Base-by-base conservation (phyloP, 2,113 vertebrate species). In the Tiliqua scincoides region DNA sequence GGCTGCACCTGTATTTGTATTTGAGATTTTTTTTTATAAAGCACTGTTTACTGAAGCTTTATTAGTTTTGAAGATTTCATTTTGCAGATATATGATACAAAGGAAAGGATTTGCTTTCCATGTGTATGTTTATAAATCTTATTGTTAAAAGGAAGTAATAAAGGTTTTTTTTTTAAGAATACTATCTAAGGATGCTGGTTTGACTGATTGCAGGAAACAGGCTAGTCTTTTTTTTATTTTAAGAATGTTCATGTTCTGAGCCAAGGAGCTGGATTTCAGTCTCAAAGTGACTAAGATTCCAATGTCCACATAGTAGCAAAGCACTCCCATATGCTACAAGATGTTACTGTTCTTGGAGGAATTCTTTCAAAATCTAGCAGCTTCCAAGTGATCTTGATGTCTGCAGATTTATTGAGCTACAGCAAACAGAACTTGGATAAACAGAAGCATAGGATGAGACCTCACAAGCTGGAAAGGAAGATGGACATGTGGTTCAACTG, bases 401-500 rank as follows among this genome's bases (percentile, higher is more conserved):
- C 78, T 37, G 83, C n/a, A 63, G 78, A 89, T 71, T 91, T 83
- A 83, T 87, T 92, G 74, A 32, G 40, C 82, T 81, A 86, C 35
- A 73, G n/a, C 85, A 94, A 94, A 89, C 84, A 91, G 89, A 73
- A 91, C 86, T 52, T 93, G 70, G 57, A 91, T 87, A 85, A 93
- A 91, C 25, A 90, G 76, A 92, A 88, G 71, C 71, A 89, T 75
- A 85, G 84, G 57, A 81, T 25, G 48, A 91, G 76, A 89, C 23
- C 61, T 37, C 32, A 73, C 54, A 59, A 30, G 2, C 20, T 57
- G 30, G 80, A 74, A 43, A 84, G 82, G 14, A 32, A 88, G n/a
- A 82, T 89, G 79, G 74, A 92, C 89, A 89, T 85, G 86, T 79
- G 85, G 62, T 79, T 35, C n/a, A 83, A 17, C 35, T 84, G 32